Evolutionary conservation across 1,140 invertebrate genomes (phyloP).

Genomic region (Arion vulgaris): DNA sequence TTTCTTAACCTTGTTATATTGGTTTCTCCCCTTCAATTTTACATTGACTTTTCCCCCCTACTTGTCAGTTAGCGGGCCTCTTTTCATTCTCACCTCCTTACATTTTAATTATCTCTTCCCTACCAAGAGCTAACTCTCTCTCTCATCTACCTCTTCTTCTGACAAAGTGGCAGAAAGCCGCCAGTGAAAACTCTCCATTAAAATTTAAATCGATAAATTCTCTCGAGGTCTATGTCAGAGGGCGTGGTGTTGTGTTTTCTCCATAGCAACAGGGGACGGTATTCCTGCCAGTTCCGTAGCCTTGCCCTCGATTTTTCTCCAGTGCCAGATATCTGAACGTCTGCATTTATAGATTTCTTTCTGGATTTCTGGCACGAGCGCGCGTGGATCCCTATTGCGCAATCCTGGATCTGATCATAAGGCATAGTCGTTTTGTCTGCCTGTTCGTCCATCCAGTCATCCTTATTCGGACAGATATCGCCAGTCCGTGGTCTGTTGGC

Average conservation of each 20-base stretch:
- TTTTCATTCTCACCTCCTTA: not conserved
- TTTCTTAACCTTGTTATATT: no score
- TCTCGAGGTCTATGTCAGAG: constrained; percentile 1
- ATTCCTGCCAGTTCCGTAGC: not conserved
- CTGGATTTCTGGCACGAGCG: no score
- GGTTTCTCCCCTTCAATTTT: no score
- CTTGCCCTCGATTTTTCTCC: not conserved
- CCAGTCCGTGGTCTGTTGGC: no score
- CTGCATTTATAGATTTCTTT: no score
- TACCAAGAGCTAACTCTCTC: not conserved
- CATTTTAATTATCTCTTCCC: not conserved
- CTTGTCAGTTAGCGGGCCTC: no score
- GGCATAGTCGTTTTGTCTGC: no score
- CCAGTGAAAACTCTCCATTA: not conserved
- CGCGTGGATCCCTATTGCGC: no score
- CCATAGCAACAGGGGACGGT: not conserved
- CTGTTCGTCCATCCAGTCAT: no score
- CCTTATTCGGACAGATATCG: no score
- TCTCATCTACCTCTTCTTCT: not conserved
- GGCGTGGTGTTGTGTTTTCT: constrained; percentile 8
- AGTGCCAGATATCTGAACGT: not conserved
- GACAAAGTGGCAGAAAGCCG: not conserved
- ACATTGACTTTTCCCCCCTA: no score
- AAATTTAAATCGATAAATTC: not conserved
- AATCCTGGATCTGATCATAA: no score